Evolutionary conservation across 92 coral and sea anemone species (phyloP), one percentile per base, ranked within the genome.

Genomic region (Anthopleura xanthogrammica): DNA sequence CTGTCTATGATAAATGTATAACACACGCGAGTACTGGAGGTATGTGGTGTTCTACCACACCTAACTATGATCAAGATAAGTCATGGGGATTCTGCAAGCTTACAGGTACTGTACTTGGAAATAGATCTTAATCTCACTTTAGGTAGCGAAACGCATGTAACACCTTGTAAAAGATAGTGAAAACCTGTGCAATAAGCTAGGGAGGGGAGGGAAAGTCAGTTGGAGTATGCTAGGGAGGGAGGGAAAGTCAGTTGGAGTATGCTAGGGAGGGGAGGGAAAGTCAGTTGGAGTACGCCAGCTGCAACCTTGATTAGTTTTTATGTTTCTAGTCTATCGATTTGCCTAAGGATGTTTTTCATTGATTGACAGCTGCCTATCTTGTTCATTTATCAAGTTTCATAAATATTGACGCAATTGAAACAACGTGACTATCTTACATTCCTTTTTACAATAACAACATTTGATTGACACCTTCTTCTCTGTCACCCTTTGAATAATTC

Each of bases 11-110:
- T 85, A 91, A 86, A 72, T 93, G 97, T 40, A 83, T 91, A 12
- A 77, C 86, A 64, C 91, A 92, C 77, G 86, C 94, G 16, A 76
- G 79, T 41, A 89, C 85, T 72, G 89, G 84, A 42, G 89, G 90
- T 29, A 62, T 90, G 60, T 93, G 97, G 97, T 93, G 97, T 24
- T 77, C 97, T 8, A 91, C 91, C 39, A 88, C 94, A 16, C 94
- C 97, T 19, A 91, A 93, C 81, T 93, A 55, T 70, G 97, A 93
- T 75, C 80, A 72, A 55, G 94, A 93, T 52, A 93, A 87, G 65
- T 83, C 86, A 24, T 93, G 97, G 97, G 97, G 93, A 48, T 93
- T 85, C 88, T 93, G 97, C 52, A 90, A 88, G 22, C 82, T 72
- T 41, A 85, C 90, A 83, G 93, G 98, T 93, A 80, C 19, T 62